Percentiles rank a stretch among this genome's conserved stretches.
Conservation (phyloP, 2,113 vertebrate genomes). For the Uria lomvia region DNA sequence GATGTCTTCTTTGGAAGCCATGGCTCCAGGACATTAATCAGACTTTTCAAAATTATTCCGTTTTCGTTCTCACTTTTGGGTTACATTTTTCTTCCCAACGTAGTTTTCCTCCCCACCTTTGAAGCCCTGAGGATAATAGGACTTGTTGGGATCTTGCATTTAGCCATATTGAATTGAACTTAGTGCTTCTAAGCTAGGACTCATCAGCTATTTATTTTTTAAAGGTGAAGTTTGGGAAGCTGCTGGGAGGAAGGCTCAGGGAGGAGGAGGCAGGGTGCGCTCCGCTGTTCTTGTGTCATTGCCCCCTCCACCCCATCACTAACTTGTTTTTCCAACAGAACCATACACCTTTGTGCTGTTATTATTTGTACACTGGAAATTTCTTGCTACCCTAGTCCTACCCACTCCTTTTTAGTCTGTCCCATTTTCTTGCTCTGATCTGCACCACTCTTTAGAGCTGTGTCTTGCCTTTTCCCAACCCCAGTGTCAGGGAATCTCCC, state of each 20-base stretch:
- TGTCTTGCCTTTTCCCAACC: background rate
- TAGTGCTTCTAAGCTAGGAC: background rate
- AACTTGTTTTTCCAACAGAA: background rate
- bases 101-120: background rate
- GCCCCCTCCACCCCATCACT: background rate
- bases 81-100: background rate
- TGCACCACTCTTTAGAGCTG: background rate
- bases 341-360: background rate
- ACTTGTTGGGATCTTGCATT: background rate
- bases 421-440: background rate
- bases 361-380: background rate
- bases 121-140: background rate
- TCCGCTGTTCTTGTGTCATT: background rate
- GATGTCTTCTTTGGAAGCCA: background rate
- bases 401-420: background rate
- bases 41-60: background rate
- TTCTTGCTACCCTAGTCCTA: background rate
- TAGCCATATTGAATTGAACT: background rate
- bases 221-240: background rate
- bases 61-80: background rate
- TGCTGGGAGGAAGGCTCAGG: background rate
- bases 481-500: background rate
- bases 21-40: background rate
- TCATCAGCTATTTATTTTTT: background rate
- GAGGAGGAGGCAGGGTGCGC: background rate